A percentile compares a stretch with the other conserved stretches of the same genome.
Conservation (phyloP, 2,888 invertebrate species). For the Habrosyne pyritoides region DNA sequence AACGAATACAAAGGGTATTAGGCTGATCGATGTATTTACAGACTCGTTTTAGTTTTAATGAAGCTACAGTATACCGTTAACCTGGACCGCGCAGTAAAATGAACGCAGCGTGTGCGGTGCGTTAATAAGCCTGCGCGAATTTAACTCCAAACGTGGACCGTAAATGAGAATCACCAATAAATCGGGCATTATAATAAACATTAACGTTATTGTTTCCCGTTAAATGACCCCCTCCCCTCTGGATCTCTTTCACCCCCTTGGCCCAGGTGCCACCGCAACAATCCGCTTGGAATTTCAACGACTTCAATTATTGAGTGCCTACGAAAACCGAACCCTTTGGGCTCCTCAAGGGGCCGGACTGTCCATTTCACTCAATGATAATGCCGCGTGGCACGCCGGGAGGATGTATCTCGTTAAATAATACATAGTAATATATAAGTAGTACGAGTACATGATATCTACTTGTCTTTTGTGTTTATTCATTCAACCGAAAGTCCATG, state of each 20-base stretch:
- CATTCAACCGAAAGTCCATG: constrained; percentile 10
- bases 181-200: constrained; percentile 81
- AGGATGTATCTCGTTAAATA: constrained; percentile 63
- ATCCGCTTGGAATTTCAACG: constrained; percentile 79
- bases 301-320: constrained; percentile 82
- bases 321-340: constrained; percentile 75
- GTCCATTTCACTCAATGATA: constrained; percentile 75
- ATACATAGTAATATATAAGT: constrained; percentile 21
- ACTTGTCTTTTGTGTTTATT: constrained; percentile 50
- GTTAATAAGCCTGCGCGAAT: constrained; percentile 70
- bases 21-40: constrained; percentile 66
- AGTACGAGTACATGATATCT: no score
- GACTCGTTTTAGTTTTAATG: constrained; percentile 78
- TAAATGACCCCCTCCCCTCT: constrained; percentile 47
- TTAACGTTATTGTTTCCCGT: constrained; percentile 78
- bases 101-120: constrained; percentile 57
- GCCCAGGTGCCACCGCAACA: constrained; percentile 72
- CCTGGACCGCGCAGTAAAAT: constrained; percentile 68
- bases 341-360: constrained; percentile 76
- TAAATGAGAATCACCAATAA: constrained; percentile 80
- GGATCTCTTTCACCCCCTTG: constrained; percentile 24
- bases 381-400: constrained; percentile 60
- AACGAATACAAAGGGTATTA: constrained; percentile 53
- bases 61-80: constrained; percentile 67
- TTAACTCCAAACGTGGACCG: constrained; percentile 60